These are phyloP conservation scores for Tapirus terrestris DNA, from an alignment of 2,113 vertebrate genomes.

Conservation along the genomic window DNA sequence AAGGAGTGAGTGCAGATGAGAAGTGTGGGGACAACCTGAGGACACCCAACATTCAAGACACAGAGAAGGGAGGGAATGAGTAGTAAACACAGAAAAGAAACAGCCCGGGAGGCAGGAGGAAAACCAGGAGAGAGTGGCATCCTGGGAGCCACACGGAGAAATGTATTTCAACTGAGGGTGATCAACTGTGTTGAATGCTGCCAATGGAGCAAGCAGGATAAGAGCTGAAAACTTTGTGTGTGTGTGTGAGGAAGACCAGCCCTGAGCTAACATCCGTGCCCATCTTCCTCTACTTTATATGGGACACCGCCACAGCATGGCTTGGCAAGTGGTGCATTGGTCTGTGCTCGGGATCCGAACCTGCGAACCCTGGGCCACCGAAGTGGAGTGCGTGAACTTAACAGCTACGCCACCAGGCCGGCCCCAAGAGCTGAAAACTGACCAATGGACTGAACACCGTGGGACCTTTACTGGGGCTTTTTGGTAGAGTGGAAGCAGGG, in stretches of 20 bases:
- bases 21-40: neutral
- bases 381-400: too few relatives aligned
- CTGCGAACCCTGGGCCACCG: too few relatives aligned
- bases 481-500: neutral
- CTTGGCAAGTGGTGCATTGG: too few relatives aligned
- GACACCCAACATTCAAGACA: neutral
- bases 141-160: neutral
- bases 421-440: neutral
- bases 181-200: too few relatives aligned
- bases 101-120: neutral
- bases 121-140: neutral
- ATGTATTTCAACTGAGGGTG: neutral
- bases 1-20: neutral
- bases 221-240: neutral
- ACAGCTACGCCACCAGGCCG: too few relatives aligned
- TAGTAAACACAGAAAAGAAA: neutral
- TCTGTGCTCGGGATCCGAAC: too few relatives aligned
- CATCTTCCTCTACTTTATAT: too few relatives aligned
- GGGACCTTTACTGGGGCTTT: too few relatives aligned
- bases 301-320: too few relatives aligned
- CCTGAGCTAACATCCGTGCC: too few relatives aligned
- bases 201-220: neutral
- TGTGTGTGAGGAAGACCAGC: too few relatives aligned
- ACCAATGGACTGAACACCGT: accelerated
- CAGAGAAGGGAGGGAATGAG: neutral